Evolutionary conservation across 2,797 vertebrate species (phyloP).

Genomic region (Leptodactylus fallax): DNA sequence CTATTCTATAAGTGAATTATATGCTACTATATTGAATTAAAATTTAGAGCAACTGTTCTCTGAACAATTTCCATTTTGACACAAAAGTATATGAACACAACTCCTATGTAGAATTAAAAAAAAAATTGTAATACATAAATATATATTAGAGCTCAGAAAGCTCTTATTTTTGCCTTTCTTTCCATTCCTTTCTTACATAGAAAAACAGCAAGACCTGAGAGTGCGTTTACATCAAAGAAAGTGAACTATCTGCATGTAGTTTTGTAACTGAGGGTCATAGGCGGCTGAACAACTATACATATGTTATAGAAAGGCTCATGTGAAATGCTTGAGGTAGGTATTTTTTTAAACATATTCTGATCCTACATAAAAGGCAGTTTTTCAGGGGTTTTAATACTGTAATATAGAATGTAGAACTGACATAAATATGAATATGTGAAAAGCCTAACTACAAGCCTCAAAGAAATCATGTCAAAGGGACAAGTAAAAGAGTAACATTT

Average conservation of each 20-base stretch:
- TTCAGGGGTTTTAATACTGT: background rate
- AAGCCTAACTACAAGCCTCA: slow-evolving; percentile 15
- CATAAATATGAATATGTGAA: slow-evolving; percentile 3
- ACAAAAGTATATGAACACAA: no score
- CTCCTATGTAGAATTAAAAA: no score
- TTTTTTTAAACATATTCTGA: background rate
- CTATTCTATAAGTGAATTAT: no score
- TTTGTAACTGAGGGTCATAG: background rate
- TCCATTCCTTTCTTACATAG: background rate
- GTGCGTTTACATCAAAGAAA: background rate
- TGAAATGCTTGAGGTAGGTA: background rate
- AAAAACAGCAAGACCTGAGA: background rate
- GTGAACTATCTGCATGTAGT: background rate
- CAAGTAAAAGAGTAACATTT: background rate
- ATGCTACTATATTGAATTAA: no score
- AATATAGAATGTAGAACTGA: background rate
- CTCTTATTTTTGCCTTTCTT: background rate
- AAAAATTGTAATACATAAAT: no score
- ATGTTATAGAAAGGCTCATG: background rate
- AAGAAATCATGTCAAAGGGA: background rate
- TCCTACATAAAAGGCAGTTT: background rate
- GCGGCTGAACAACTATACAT: background rate
- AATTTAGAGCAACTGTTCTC: no score
- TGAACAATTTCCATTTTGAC: background rate
- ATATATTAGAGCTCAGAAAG: background rate